phyloP scores from a whole-genome alignment of 2,888 invertebrate genomes.

The Limenitis camilla region DNA sequence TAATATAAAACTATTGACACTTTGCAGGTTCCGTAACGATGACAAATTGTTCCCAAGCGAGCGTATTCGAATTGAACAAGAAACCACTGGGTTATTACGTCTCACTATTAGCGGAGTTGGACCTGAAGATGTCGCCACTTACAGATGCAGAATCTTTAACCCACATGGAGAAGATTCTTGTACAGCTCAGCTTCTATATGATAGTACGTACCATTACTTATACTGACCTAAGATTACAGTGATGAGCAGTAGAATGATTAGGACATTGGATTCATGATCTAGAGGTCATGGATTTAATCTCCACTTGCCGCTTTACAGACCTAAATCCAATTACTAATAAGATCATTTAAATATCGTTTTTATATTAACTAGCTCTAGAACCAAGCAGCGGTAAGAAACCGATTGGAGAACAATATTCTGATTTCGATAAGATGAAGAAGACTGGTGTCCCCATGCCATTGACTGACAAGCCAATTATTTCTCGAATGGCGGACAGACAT shows the following conservation, averaged over 20 bases:
- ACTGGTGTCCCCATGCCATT: slow-evolving; percentile 91
- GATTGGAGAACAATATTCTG: slow-evolving; percentile 85
- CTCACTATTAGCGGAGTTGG: slow-evolving; percentile 86
- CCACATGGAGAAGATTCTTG: slow-evolving; percentile 89
- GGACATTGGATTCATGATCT: background rate
- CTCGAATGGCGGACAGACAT: slow-evolving; percentile 91
- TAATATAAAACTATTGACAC: background rate
- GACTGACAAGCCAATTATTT: slow-evolving; percentile 92
- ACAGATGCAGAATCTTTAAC: slow-evolving; percentile 87
- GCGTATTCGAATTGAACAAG: slow-evolving; percentile 87
- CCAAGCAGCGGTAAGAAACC: slow-evolving; percentile 77
- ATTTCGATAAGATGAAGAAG: slow-evolving; percentile 87
- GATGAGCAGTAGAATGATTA: background rate
- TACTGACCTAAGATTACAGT: background rate
- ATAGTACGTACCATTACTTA: slow-evolving; percentile 75
- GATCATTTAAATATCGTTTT: no score
- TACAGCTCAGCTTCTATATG: slow-evolving; percentile 85
- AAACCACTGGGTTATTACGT: slow-evolving; percentile 87
- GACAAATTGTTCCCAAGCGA: slow-evolving; percentile 87
- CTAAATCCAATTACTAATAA: no score
- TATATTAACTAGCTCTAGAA: slow-evolving; percentile 78
- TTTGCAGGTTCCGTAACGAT: slow-evolving; percentile 80
- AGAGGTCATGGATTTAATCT: no score
- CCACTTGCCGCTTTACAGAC: no score
- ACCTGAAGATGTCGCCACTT: slow-evolving; percentile 88